phyloP scores from a whole-genome alignment of 2,797 vertebrate genomes.

The Acanthurus leucopareius region DNA sequence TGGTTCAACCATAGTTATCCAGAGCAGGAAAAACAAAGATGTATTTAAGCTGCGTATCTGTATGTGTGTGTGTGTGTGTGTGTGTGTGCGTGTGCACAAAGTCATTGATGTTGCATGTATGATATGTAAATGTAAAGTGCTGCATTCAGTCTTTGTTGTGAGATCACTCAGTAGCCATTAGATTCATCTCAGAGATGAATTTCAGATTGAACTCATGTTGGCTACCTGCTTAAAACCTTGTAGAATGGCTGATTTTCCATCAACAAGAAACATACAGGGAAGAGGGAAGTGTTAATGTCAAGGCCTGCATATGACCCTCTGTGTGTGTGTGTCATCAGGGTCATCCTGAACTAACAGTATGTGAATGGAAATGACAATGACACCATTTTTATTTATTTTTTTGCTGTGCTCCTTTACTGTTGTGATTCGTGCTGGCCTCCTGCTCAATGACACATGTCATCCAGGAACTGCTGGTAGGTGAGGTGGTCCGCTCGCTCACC shows the following conservation, averaged over 20 bases:
- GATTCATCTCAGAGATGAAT: not conserved
- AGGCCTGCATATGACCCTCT: constrained; percentile 42
- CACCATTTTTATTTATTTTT: constrained; percentile 35
- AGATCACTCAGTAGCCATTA: not conserved
- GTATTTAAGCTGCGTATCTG: constrained; percentile 11
- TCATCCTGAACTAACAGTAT: constrained; percentile 51
- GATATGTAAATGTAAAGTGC: not conserved
- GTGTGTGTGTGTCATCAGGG: constrained; percentile 46
- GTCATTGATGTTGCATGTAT: not conserved
- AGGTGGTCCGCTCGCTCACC: constrained; percentile 86
- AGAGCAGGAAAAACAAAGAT: constrained; percentile 12
- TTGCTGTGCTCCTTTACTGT: constrained; percentile 35
- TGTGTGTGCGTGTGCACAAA: not conserved
- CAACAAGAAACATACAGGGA: constrained; percentile 11
- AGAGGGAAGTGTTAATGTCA: constrained; percentile 69
- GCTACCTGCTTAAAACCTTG: constrained; percentile 9
- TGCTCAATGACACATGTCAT: constrained; percentile 9
- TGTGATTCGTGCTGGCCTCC: constrained; percentile 23
- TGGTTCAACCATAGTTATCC: constrained; percentile 42
- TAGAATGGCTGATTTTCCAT: not conserved
- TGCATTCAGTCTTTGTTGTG: constrained; percentile 23
- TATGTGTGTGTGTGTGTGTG: not conserved
- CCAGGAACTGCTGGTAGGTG: constrained; percentile 83
- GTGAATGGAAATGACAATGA: constrained; percentile 59
- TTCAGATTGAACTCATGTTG: not conserved